A percentile compares a stretch with the other conserved stretches of the same genome.
phyloP scores from a whole-genome alignment of 53 echinoderm and acorn worm species.

The Actinopyga echinites region DNA sequence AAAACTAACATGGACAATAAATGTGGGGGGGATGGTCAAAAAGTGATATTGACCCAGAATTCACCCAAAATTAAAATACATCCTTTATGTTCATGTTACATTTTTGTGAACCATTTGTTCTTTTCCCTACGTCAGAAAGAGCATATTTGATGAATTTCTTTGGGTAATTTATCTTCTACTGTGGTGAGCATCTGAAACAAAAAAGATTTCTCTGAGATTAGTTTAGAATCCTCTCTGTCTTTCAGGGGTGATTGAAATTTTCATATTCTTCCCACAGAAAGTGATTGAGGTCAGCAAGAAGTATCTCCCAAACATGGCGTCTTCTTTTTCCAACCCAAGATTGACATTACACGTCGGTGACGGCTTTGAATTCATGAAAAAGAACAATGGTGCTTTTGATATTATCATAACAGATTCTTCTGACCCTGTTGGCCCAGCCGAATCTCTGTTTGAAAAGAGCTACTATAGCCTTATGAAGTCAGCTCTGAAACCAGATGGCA shows the following conservation, averaged over 20 bases:
- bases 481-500: constrained; percentile 76
- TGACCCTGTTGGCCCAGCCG: constrained; percentile 87
- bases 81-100: too few relatives aligned
- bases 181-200: not conserved
- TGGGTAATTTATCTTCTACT: too few relatives aligned
- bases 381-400: constrained; percentile 75
- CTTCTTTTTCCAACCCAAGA: constrained; percentile 72
- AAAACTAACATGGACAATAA: too few relatives aligned
- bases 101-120: too few relatives aligned
- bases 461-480: constrained; percentile 85
- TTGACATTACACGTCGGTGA: constrained; percentile 81
- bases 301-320: constrained; percentile 79
- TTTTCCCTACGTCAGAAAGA: too few relatives aligned
- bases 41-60: too few relatives aligned
- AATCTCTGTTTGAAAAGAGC: constrained; percentile 78
- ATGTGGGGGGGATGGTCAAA: too few relatives aligned
- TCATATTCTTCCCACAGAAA: constrained; percentile 43
- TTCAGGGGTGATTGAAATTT: not conserved
- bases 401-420: constrained; percentile 97
- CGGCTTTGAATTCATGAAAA: constrained; percentile 89
- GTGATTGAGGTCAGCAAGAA: constrained; percentile 91
- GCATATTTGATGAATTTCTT: too few relatives aligned
- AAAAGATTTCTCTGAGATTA: not conserved
- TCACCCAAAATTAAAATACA: too few relatives aligned
- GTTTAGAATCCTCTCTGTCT: not conserved